Base-by-base conservation (phyloP, 2,888 invertebrate genomes). In the Lamproptera curius region DNA sequence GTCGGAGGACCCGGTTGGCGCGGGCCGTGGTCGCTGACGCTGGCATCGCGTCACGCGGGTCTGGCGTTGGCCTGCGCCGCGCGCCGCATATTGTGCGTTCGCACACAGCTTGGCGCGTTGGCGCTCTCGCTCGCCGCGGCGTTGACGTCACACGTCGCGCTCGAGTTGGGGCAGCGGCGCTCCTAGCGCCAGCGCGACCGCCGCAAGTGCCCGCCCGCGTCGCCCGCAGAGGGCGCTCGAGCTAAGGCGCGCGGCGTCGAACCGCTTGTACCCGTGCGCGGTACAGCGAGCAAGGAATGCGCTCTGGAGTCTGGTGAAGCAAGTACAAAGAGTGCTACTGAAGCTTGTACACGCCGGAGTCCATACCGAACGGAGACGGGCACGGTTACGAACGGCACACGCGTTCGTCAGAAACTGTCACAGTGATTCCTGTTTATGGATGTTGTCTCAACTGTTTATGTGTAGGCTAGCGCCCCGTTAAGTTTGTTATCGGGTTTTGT, bases 41-140 rank as follows among this genome's bases (percentile, higher is more conserved):
- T 84, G 47, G 67, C 71, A 23, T 74, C 82, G 39, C 76, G 86
- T 1, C 83, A 86, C 69, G 69, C 73, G 0, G 93, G 93, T 1
- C 70, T 92, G 50, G 90, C 91, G 6, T 67, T 92, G 0, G 91
- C 92, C 6, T 92, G 93, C 62, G 86, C 85, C 0, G 90, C 91
- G 35, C 91, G 93, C 31, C 90, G 91, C 43, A 70, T 89, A 41
- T 79, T 93, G 36, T 93, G 93, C 62, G 78, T 84, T 63, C 63
- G 88, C 62, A 56, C 88, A 57, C 83, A 89, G 65, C 66, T 85
- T 51, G 67, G 84, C 39, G 69, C 77, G 46, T 63, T 90, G 46
- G 82, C 79, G 0, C 69, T 70, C 0, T 73, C 90, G 56, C 82
- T 90, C 20, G 64, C 73, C 17, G 70, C 77, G 10, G 81, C 82